Evolutionary conservation across 2,113 vertebrate genomes (phyloP), one percentile per base, ranked within the genome.

Genomic region (Hepsetus odoe): DNA sequence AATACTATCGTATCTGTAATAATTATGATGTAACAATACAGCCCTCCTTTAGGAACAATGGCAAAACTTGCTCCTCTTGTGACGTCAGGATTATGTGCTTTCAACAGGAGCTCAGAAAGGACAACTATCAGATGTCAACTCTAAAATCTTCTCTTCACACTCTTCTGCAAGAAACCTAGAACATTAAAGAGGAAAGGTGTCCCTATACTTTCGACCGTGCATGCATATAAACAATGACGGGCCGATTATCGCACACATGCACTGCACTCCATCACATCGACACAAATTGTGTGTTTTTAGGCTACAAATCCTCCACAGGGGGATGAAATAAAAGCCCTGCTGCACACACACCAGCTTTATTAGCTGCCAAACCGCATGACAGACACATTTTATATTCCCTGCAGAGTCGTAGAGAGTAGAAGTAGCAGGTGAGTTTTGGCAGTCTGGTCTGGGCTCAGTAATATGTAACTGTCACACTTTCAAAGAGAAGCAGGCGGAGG

Each of bases 391-490:
- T 55, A 55, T 55, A 55, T 55, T 55, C 51, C 51, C 51, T 22
- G 64, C 28, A 61, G 51, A 69, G 11, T 46, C 42, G 13, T 5
- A 62, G 7, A 49, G 66, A 28, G 13, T 18, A 28, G 40, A 14
- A 49, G 30, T 20, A 38, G 49, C 13, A 22, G 51, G 30, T 24
- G 49, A 72, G 51, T 49, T 58, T 73, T 73, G 61, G 65, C 26
- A 38, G 61, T 64, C 61, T 38, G 26, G 20, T 74, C 72, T 73
- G 61, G 68, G 35, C 69, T 72, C 62, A 35, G 22, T 49, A 61
- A 65, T 69, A 79, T 72, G 77, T 72, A 72, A 59, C 59, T 67
- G 51, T 80, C 70, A 80, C 33, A 64, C 33, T 79, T 72, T 65
- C 77, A 79, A 65, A 72, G 35, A 59, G 33, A 32, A 62, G 32